These are phyloP conservation scores for Antechinus stuartii DNA, from an alignment of 2,113 vertebrate genomes.

Conservation along the genomic window DNA sequence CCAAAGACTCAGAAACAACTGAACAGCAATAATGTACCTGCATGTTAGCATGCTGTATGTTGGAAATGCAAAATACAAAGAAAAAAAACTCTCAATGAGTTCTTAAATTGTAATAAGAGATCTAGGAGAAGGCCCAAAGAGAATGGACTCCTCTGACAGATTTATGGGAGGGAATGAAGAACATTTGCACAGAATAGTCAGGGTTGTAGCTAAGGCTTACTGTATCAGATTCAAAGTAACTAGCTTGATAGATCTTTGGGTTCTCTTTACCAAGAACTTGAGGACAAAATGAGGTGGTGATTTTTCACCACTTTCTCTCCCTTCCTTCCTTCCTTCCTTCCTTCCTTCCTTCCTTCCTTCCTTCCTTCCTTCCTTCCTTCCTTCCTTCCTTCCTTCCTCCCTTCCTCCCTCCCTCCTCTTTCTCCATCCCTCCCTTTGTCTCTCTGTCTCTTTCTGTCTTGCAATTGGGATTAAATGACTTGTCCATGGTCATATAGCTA, in stretches of 20 bases:
- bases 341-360: no score
- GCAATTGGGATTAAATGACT: no score
- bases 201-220: not conserved
- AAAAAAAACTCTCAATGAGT: not conserved
- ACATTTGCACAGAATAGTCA: not conserved
- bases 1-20: not conserved
- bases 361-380: no score
- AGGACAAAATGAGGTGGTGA: no score
- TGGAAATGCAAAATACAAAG: not conserved
- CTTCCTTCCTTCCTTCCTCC: no score
- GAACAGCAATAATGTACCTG: not conserved
- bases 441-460: no score
- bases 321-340: not conserved
- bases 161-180: not conserved
- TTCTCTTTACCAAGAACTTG: not conserved
- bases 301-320: no score
- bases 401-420: no score
- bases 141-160: not conserved
- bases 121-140: not conserved
- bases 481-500: no score
- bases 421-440: no score
- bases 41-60: not conserved
- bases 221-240: not conserved
- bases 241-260: not conserved
- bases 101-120: not conserved